Percentiles rank a stretch among this genome's conserved stretches.
Evolutionary conservation across 2,113 vertebrate genomes (phyloP).

Genomic region (Vidua chalybeata): DNA sequence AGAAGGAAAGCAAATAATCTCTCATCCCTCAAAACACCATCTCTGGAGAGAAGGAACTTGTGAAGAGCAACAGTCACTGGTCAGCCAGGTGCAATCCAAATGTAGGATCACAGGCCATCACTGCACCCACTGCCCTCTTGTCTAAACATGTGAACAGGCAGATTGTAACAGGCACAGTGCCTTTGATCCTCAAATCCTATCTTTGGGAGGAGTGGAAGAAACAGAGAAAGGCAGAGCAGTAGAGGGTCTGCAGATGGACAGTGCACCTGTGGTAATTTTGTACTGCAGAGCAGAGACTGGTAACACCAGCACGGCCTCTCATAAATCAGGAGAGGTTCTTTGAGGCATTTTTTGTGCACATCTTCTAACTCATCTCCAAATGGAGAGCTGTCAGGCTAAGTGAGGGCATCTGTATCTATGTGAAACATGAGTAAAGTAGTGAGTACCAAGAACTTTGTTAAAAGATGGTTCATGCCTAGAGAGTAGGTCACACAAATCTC

Average conservation of each 20-base stretch:
- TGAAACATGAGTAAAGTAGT: not conserved
- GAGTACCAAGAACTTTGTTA: not conserved
- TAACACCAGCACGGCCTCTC: not conserved
- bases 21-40: not conserved
- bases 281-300: not conserved
- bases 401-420: not conserved
- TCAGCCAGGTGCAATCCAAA: not conserved
- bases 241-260: not conserved
- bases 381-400: not conserved
- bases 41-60: not conserved
- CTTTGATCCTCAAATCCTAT: not conserved
- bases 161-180: not conserved
- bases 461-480: not conserved
- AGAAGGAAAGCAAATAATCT: not conserved
- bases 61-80: not conserved
- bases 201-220: not conserved
- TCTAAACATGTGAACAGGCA: not conserved
- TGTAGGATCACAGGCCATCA: not conserved
- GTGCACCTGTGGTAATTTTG: not conserved
- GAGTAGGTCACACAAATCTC: not conserved
- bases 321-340: not conserved
- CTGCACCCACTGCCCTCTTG: not conserved
- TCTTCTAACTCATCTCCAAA: not conserved
- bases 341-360: accelerated
- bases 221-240: not conserved